A percentile compares a stretch with the other conserved stretches of the same genome.
Evolutionary conservation across 2,888 invertebrate species (phyloP).

Genomic region (Dorcus hopei): DNA sequence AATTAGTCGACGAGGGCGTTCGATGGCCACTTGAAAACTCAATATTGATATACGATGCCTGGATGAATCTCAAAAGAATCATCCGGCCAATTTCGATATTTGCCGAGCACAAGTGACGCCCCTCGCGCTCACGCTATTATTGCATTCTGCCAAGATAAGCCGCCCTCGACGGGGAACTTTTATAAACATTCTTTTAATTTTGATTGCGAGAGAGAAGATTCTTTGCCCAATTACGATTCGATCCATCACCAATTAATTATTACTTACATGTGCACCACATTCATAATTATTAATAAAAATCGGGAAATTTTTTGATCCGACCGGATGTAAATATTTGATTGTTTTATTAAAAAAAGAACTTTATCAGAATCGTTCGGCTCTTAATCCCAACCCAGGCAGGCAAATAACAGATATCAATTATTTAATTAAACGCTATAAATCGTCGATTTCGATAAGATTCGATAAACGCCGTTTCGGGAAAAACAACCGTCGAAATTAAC

Average conservation of each 20-base stretch:
- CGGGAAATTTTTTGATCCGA: too few relatives aligned
- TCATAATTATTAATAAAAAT: too few relatives aligned
- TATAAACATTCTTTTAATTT: conserved; percentile 1
- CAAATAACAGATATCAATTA: conserved; percentile 15
- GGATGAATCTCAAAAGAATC: conserved; percentile 35
- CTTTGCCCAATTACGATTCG: background rate
- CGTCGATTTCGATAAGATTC: conserved; percentile 13
- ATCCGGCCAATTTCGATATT: conserved; percentile 2
- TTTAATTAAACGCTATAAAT: conserved; percentile 17
- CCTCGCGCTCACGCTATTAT: conserved; percentile 3
- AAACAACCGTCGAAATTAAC: conserved; percentile 7
- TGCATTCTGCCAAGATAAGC: background rate
- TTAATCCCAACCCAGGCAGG: conserved; percentile 8
- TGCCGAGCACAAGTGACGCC: conserved; percentile 20
- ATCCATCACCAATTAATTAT: background rate
- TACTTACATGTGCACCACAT: too few relatives aligned
- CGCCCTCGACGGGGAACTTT: background rate
- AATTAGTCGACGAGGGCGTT: conserved; percentile 18
- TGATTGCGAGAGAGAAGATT: background rate
- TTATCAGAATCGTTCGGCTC: conserved; percentile 12
- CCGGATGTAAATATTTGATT: too few relatives aligned
- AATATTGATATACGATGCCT: conserved; percentile 42
- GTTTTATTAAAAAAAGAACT: conserved; percentile 1
- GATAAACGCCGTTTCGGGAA: conserved; percentile 5
- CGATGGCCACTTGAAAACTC: conserved; percentile 43